Base-by-base conservation (phyloP, 2,797 vertebrate species). In the Siniperca scherzeri region DNA sequence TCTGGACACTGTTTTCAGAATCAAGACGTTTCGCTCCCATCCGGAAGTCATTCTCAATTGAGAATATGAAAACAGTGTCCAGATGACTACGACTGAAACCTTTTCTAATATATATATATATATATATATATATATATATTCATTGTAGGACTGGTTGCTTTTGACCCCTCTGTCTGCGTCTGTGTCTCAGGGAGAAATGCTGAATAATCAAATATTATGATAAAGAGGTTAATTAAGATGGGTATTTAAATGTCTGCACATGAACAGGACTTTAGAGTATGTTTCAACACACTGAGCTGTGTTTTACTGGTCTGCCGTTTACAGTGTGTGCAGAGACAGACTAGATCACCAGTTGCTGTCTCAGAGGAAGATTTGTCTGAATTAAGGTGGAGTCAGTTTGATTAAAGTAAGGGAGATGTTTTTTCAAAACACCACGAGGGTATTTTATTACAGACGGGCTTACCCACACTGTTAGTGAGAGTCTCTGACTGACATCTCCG, bases 341-440 rank as follows among this genome's bases (percentile, higher is more conserved):
- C 30, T 16, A 22, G 38, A 79, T 44, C n/a, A 61, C 14, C 48
- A 82, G 72, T 27, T 69, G 27, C 27, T 67, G 57, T 82, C 70
- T 82, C 66, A 46, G 40, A 77, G 46, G 68, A 75, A 76, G 53
- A n/a, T 57, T 46, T 74, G 25, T 75, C 70, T 70, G 46, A 61
- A 44, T 71, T 53, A 44, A 46, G 59, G 17, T 59, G n/a, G 11
- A 55, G 40, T 69, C 44, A 55, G 7, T 74, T 62, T 82, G 78
- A 77, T 85, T 79, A 70, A 69, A 59, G 65, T 44, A 56, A 61
- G 61, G 22, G 44, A 61, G 50, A 30, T 57, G 53, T 30, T 46
- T 65, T 21, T 61, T 50, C 36, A 69, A 69, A 78, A 72, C 33
- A 44, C 40, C 42, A 17, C 19, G 42, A 19, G 1, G 9, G 38